A percentile compares a stretch with the other conserved stretches of the same genome.
Evolutionary conservation across 2,797 vertebrate species (phyloP).

Genomic region (Enteromius fasciolatus): DNA sequence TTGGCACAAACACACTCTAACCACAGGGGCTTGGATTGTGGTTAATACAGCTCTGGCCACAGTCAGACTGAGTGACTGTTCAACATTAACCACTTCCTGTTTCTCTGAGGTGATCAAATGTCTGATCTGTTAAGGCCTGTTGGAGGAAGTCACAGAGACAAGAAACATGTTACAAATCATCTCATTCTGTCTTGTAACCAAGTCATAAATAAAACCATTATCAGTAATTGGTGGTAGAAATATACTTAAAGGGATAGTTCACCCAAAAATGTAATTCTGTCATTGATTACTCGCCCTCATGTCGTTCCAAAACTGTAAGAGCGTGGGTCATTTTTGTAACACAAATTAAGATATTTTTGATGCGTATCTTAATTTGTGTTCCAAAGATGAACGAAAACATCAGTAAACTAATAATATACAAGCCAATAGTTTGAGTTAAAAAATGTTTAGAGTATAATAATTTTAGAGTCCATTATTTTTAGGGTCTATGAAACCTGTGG

Average conservation of each 20-base stretch:
- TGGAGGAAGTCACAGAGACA: conserved; percentile 49
- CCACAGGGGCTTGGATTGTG: conserved; percentile 70
- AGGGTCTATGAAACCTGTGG: not conserved
- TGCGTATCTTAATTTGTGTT: not conserved
- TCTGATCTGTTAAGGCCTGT: conserved; percentile 58
- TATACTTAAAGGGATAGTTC: not conserved
- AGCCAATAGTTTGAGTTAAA: not conserved
- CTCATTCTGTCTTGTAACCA: conserved; percentile 25
- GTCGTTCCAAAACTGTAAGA: not conserved
- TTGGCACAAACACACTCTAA: conserved; percentile 50
- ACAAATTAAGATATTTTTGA: not conserved
- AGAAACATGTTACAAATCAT: conserved; percentile 20
- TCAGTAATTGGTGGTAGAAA: not conserved
- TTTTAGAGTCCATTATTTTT: not conserved
- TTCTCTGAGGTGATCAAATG: conserved; percentile 69
- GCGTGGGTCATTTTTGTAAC: not conserved
- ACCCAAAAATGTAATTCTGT: not conserved
- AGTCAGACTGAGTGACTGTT: conserved; percentile 75
- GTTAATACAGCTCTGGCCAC: conserved; percentile 70
- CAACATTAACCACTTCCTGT: conserved; percentile 77
- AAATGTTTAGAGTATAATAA: not conserved
- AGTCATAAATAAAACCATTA: not conserved
- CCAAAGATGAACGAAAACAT: not conserved
- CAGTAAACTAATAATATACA: not conserved
- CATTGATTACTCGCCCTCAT: not conserved